These are phyloP conservation scores for Lordiphosa fenestrarum DNA, from an alignment of 2,888 invertebrate genomes.

Conservation along the genomic window DNA sequence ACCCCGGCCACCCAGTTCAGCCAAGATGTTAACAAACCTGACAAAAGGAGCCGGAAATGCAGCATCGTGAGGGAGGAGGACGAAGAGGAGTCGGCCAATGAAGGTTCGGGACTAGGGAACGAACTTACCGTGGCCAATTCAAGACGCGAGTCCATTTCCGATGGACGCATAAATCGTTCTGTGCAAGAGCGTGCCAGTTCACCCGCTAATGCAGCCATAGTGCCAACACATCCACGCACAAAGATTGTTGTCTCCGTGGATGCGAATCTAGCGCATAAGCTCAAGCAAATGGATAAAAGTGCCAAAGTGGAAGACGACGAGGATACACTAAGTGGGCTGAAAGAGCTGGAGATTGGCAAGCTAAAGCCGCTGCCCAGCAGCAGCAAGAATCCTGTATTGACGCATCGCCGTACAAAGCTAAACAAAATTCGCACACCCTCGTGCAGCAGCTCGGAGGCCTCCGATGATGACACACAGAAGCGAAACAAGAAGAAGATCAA, in stretches of 20 bases:
- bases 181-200: constrained; percentile 82
- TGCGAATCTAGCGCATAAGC: constrained; percentile 67
- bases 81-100: constrained; percentile 89
- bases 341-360: constrained; percentile 78
- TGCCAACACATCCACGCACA: constrained; percentile 82
- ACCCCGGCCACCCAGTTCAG: constrained; percentile 63
- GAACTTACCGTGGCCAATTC: constrained; percentile 82
- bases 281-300: constrained; percentile 70
- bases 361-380: constrained; percentile 71
- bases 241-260: constrained; percentile 81
- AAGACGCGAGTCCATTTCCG: constrained; percentile 88
- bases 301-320: constrained; percentile 57
- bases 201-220: constrained; percentile 67
- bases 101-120: constrained; percentile 81
- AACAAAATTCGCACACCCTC: constrained; percentile 90
- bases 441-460: constrained; percentile 96
- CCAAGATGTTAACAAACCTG: constrained; percentile 72
- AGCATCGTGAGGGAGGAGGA: constrained; percentile 96
- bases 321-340: constrained; percentile 66
- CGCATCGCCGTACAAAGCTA: constrained; percentile 85
- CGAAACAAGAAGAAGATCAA: constrained; percentile 90
- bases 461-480: constrained; percentile 90
- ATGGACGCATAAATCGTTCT: constrained; percentile 88
- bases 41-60: constrained; percentile 88
- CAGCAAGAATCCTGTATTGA: constrained; percentile 77